Conservation (phyloP, 2,797 vertebrate species). For the Callimico goeldii region DNA sequence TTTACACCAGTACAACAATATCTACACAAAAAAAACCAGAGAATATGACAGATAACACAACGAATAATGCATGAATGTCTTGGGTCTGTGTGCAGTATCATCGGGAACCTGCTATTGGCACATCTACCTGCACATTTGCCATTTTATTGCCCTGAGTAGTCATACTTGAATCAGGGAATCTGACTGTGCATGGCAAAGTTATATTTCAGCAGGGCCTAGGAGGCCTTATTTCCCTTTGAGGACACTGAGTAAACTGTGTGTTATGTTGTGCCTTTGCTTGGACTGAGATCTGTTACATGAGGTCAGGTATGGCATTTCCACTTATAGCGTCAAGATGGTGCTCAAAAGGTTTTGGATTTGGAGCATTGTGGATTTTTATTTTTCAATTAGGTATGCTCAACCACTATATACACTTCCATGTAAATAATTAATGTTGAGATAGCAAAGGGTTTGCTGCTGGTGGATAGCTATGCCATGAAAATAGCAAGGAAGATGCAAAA, state of each 20-base stretch:
- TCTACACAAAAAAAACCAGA: background rate
- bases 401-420: background rate
- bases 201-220: background rate
- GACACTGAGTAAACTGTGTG: background rate
- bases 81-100: background rate
- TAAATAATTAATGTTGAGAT: constrained; percentile 13
- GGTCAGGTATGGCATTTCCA: background rate
- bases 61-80: background rate
- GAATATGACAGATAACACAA: background rate
- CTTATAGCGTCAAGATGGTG: background rate
- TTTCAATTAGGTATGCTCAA: background rate
- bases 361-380: background rate
- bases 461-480: background rate
- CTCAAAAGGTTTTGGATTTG: background rate
- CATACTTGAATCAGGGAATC: background rate
- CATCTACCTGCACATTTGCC: background rate
- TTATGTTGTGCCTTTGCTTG: background rate
- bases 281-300: background rate
- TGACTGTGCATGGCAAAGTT: background rate
- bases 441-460: background rate
- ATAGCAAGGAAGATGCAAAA: background rate
- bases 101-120: background rate
- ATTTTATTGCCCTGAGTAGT: background rate
- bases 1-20: background rate
- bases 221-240: background rate